Percentiles rank a stretch among this genome's conserved stretches.
phyloP scores from a whole-genome alignment of 2,113 vertebrate species.

The Aegotheles bennettii region DNA sequence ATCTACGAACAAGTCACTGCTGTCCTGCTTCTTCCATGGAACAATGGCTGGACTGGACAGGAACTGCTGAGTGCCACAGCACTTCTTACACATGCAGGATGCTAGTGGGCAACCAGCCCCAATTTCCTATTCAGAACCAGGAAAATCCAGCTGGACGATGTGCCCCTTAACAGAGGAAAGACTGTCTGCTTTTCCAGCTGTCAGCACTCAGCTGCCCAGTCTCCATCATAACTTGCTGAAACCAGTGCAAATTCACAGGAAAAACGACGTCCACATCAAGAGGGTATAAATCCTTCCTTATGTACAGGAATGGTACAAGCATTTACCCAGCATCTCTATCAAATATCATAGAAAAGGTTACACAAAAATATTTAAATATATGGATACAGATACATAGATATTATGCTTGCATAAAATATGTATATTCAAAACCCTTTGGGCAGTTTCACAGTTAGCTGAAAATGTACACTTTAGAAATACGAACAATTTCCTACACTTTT shows the following conservation, averaged over 20 bases:
- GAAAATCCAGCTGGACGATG: neutral
- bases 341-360: slow-evolving; percentile 71
- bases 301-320: slow-evolving; percentile 39
- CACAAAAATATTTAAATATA: slow-evolving; percentile 73
- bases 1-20: neutral
- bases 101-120: neutral
- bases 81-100: neutral
- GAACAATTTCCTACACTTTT: slow-evolving; percentile 62
- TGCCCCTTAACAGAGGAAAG: neutral
- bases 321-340: slow-evolving; percentile 65
- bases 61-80: neutral
- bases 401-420: slow-evolving; percentile 62
- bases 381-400: slow-evolving; percentile 56
- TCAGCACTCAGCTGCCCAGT: neutral
- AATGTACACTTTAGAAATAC: slow-evolving; percentile 67
- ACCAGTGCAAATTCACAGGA: slow-evolving; percentile 6
- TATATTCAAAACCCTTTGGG: slow-evolving; percentile 71
- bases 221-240: neutral
- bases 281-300: slow-evolving; percentile 55
- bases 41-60: accelerated
- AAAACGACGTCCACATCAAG: slow-evolving; percentile 18
- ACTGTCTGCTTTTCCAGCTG: neutral
- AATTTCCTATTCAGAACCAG: neutral
- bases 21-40: neutral
- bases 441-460: slow-evolving; percentile 68